Conservation (phyloP, 2,888 invertebrate genomes). For the Acleris cristana region DNA sequence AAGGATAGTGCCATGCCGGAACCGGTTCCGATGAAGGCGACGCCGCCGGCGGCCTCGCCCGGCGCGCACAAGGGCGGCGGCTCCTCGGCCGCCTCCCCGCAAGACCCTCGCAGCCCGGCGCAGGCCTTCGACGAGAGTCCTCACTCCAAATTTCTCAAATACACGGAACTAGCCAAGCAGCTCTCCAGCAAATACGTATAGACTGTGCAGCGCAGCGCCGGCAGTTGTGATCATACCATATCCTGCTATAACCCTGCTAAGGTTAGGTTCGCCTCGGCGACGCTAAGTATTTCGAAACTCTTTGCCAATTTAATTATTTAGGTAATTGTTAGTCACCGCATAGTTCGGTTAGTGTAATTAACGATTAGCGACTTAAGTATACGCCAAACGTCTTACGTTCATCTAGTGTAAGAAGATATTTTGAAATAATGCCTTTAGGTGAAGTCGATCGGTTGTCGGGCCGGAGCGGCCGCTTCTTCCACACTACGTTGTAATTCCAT, state of each 20-base stretch:
- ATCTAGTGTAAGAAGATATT: slow-evolving; percentile 79
- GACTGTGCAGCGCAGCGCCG: slow-evolving; percentile 62
- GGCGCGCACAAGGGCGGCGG: slow-evolving; percentile 72
- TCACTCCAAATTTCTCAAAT: slow-evolving; percentile 98
- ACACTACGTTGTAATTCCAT: slow-evolving; percentile 80
- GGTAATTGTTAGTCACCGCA: slow-evolving; percentile 80
- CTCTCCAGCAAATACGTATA: slow-evolving; percentile 98
- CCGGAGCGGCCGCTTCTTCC: slow-evolving; percentile 72
- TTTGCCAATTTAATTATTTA: slow-evolving; percentile 84
- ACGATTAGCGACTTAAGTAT: slow-evolving; percentile 82
- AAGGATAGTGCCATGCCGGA: slow-evolving; percentile 95
- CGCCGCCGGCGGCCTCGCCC: slow-evolving; percentile 73
- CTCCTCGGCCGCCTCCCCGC: slow-evolving; percentile 76
- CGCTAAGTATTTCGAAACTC: slow-evolving; percentile 83
- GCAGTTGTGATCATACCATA: slow-evolving; percentile 90
- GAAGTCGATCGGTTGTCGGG: slow-evolving; percentile 61
- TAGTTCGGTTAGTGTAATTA: slow-evolving; percentile 82
- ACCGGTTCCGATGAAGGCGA: slow-evolving; percentile 86
- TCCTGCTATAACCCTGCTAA: slow-evolving; percentile 86
- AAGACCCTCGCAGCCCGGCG: slow-evolving; percentile 84
- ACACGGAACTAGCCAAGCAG: slow-evolving; percentile 99
- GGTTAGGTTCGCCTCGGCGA: slow-evolving; percentile 78
- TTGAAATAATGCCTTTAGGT: slow-evolving; percentile 83
- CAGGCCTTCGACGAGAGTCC: slow-evolving; percentile 93
- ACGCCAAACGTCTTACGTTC: slow-evolving; percentile 84